phyloP scores from a whole-genome alignment of 2,888 invertebrate genomes.

The Priapulus caudatus region DNA sequence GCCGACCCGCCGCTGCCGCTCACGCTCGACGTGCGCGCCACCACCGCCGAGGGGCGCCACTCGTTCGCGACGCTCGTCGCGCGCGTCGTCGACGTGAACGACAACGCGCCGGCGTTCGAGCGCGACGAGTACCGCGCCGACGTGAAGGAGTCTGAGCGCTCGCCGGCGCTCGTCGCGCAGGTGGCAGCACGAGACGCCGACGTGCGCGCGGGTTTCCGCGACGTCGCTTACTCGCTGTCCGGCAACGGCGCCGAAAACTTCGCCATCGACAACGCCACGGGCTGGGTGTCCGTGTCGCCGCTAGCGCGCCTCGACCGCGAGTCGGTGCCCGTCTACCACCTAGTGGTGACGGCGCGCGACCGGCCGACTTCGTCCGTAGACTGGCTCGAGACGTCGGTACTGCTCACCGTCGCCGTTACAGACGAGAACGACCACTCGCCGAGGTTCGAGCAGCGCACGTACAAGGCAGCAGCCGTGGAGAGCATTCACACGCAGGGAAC shows the following conservation, averaged over 20 bases:
- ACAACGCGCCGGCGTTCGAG: slow-evolving; percentile 57
- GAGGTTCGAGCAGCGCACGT: slow-evolving; percentile 18
- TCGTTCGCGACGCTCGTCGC: slow-evolving; percentile 50
- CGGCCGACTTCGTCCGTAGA: slow-evolving; percentile 57
- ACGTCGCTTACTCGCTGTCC: slow-evolving; percentile 55
- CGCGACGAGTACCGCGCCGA: slow-evolving; percentile 54
- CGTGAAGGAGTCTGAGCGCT: slow-evolving; percentile 54
- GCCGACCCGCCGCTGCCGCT: slow-evolving; percentile 42
- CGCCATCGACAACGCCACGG: slow-evolving; percentile 46
- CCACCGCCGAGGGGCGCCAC: slow-evolving; percentile 36
- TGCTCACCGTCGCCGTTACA: slow-evolving; percentile 51
- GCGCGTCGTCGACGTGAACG: slow-evolving; percentile 61
- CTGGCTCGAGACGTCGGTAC: slow-evolving; percentile 51
- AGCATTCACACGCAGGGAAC: slow-evolving; percentile 19
- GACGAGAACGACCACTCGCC: slow-evolving; percentile 67
- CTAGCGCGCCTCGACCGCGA: slow-evolving; percentile 57
- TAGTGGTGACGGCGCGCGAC: slow-evolving; percentile 61
- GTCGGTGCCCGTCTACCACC: slow-evolving; percentile 52
- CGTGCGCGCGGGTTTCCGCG: slow-evolving; percentile 48
- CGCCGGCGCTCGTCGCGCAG: slow-evolving; percentile 53
- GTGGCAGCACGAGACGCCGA: slow-evolving; percentile 57
- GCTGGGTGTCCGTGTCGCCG: slow-evolving; percentile 19
- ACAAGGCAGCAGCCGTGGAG: slow-evolving; percentile 18
- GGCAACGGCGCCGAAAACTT: slow-evolving; percentile 63
- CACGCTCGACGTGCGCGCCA: slow-evolving; percentile 42